Evolutionary conservation across 1,140 invertebrate species (phyloP), one percentile per base, ranked within the genome.

Genomic region (Formica exsecta): DNA sequence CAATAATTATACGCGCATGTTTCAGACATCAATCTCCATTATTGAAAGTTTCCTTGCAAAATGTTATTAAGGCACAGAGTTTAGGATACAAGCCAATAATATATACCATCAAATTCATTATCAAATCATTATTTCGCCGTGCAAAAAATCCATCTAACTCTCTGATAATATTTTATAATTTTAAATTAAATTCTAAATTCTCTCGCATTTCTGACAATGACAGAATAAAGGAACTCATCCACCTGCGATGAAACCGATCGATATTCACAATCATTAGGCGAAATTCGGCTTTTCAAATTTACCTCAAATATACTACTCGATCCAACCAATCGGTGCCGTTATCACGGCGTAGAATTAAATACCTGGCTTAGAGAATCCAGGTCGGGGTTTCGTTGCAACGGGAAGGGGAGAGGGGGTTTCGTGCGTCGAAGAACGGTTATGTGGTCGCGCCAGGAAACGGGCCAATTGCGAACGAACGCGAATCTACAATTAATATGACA

Each of bases 401-500:
- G 32, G 1, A 2, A 3, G 32, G 32, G 32, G 32, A 32, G 32
- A 32, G n/a, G 13, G 59, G 68, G 76, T 81, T 77, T 70, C 64
- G 32, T 75, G 44, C 48, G 36, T 88, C 87, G 80, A 61, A 86
- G 66, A 66, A 66, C 74, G 85, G 48, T 87, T 59, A 83, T 41
- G 64, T 32, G 68, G 81, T 86, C 85, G 89, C 79, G 86, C 75
- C 85, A 89, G 85, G 74, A 87, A 87, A 80, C 71, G 79, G 64
- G 73, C 77, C 90, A 41, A 89, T 91, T 79, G 86, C 74, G 81
- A 11, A 48, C 88, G 80, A 91, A 89, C 91, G 90, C 87, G 86
- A 91, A 91, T 91, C 85, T 77, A 87, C 92, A 93, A 94, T 94
- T 94, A 94, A 93, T 94, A 92, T 91, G 89, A 91, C 93, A 94